Conservation (phyloP, 2,888 invertebrate species). For the Drosophila tripunctata region DNA sequence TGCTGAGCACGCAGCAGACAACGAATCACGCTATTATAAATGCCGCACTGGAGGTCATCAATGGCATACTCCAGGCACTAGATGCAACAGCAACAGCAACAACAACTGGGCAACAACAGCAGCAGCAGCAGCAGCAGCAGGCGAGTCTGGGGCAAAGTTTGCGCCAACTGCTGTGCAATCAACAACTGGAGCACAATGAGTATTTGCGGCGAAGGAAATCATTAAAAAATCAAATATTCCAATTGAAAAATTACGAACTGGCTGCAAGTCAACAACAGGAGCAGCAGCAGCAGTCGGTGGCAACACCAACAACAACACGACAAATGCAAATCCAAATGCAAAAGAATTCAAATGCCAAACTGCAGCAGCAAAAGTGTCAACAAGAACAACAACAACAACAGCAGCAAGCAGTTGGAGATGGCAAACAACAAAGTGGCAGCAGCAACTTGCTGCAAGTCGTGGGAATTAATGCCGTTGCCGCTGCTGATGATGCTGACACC, state of each 20-base stretch:
- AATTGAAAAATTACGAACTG: conserved; percentile 83
- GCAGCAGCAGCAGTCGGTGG: conserved; percentile 5
- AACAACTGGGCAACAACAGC: conserved; percentile 11
- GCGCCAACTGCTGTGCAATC: conserved; percentile 81
- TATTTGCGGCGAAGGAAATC: conserved; percentile 84
- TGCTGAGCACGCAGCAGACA: conserved; percentile 88
- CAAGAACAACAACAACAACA: conserved; percentile 47
- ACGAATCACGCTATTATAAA: conserved; percentile 95
- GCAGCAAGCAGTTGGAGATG: conserved; percentile 20
- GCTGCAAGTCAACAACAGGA: conserved; percentile 63
- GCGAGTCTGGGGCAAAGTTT: conserved; percentile 70
- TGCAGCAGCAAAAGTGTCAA: conserved; percentile 67
- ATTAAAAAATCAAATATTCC: conserved; percentile 85
- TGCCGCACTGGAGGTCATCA: conserved; percentile 90
- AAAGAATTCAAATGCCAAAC: conserved; percentile 67
- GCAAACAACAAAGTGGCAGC: conserved; percentile 43
- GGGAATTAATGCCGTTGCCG: conserved; percentile 70
- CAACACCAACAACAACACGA: conserved; percentile 15
- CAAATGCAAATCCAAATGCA: conserved; percentile 76
- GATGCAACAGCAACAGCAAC: conserved; percentile 51
- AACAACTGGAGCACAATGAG: conserved; percentile 83
- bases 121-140: conserved; percentile 8
- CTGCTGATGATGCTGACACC: conserved; percentile 46
- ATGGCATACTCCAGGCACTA: conserved; percentile 82
- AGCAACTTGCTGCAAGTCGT: conserved; percentile 55